These are phyloP conservation scores for Andrena marginata DNA, from an alignment of 2,888 invertebrate species.

Conservation along the genomic window DNA sequence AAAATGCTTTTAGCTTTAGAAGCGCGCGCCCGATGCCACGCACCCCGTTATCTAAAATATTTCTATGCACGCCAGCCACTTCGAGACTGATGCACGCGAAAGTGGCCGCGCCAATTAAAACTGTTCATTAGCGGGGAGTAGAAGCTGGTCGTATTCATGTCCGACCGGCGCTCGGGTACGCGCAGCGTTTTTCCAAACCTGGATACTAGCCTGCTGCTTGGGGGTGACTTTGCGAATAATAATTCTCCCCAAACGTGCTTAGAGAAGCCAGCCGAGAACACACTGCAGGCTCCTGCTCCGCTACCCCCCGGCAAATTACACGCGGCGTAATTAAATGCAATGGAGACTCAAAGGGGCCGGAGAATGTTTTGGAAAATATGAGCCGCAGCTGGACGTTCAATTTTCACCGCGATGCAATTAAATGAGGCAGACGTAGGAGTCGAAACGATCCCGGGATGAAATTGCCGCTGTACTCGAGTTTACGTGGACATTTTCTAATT, in stretches of 20 bases:
- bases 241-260: constrained; percentile 14
- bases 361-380: not conserved
- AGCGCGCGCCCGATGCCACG: not conserved
- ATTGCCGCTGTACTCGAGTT: no score
- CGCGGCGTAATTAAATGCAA: not conserved
- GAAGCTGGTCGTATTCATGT: constrained; percentile 23
- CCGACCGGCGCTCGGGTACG: not conserved
- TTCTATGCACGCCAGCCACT: constrained; percentile 22
- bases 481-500: not conserved
- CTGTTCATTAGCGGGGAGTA: constrained; percentile 37
- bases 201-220: constrained; percentile 7
- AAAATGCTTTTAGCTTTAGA: not conserved
- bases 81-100: constrained; percentile 25
- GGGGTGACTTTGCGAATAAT: constrained; percentile 22
- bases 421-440: no score
- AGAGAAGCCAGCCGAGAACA: not conserved
- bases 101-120: constrained; percentile 50
- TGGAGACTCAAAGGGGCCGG: not conserved
- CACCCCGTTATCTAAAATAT: constrained; percentile 30
- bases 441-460: no score
- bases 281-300: not conserved
- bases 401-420: no score
- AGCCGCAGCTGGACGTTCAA: no score
- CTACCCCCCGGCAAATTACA: not conserved
- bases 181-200: not conserved